Conservation (phyloP, 2,113 vertebrate genomes). For the Speoplatyrhinus poulsoni region DNA sequence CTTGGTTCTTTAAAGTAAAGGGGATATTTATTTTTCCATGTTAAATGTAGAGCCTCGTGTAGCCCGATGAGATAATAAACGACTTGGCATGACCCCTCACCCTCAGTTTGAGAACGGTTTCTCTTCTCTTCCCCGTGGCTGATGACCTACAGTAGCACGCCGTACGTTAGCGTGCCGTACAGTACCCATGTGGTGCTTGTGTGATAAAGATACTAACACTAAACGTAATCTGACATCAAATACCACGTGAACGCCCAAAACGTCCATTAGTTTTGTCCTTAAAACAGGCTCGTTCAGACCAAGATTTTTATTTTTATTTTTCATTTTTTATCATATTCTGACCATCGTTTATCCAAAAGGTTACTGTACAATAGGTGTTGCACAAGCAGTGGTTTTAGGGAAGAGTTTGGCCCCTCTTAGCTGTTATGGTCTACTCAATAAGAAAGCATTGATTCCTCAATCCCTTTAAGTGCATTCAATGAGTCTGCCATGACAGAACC, state of each 20-base stretch:
- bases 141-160: too few species aligned
- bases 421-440: constrained; percentile 29
- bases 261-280: constrained; percentile 36
- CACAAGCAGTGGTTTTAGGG: constrained; percentile 4
- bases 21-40: too few species aligned
- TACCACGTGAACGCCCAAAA: constrained; percentile 29
- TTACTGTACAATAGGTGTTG: constrained; percentile 13
- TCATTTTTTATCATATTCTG: background rate
- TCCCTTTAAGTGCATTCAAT: constrained; percentile 29
- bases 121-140: background rate
- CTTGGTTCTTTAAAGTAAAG: too few species aligned
- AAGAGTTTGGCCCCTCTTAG: constrained; percentile 4
- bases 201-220: too few species aligned
- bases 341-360: constrained; percentile 1
- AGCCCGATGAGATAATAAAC: too few species aligned
- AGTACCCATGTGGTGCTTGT: too few species aligned
- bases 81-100: too few species aligned
- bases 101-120: too few species aligned
- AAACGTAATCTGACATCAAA: too few species aligned
- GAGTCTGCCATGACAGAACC: background rate
- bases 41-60: too few species aligned
- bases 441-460: constrained; percentile 33
- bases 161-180: too few species aligned
- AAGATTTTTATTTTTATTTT: background rate
- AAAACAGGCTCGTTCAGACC: constrained; percentile 24